Base-by-base conservation (phyloP, 1,140 invertebrate genomes). In the Drosophila rhopaloa region DNA sequence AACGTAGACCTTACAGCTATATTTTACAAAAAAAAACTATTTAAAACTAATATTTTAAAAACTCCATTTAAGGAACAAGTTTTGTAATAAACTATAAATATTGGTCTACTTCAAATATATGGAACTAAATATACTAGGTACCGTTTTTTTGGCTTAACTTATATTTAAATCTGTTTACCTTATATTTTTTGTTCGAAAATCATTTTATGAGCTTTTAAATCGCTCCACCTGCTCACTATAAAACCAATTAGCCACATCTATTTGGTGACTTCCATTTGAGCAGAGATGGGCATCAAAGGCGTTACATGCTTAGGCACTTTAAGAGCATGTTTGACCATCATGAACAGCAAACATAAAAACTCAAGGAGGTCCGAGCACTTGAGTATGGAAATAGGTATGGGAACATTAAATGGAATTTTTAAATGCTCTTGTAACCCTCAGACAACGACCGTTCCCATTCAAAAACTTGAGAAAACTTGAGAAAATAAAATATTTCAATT, bases 371-470 rank as follows among this genome's bases (percentile, higher is more conserved):
- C 4, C 19, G 3, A 62, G 37, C 37, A 44, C 55, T 58, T 40
- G 38, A n/a, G 10, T 35, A 35, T 62, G 38, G 14, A 54, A 50
- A 43, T 43, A 13, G 13, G 14, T 1, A 14, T 44, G 48, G 32
- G 14, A 60, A 32, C 56, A 50, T 38, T 11, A 35, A 60, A 50
- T 35, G 24, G 35, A 14, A 66, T 70, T 57, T 66, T 41, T 57
- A 19, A 58, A 48, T 58, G 51, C 29, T 48, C 63, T 70, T 71
- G 43, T 47, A 68, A 70, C 24, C 16, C 48, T 14, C 41, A 19
- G 27, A 9, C 29, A 2, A 9, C 10, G 11, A 27, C 10, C 48
- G 48, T 32, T 24, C 16, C 24, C 60, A 35, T 35, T 65, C 10
- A 24, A 35, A 47, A 27, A 56, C 38, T 56, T 51, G n/a, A 19